Percentiles rank a stretch among this genome's conserved stretches.
phyloP scores from a whole-genome alignment of 2,113 vertebrate genomes.

The Phyllopteryx taeniolatus region DNA sequence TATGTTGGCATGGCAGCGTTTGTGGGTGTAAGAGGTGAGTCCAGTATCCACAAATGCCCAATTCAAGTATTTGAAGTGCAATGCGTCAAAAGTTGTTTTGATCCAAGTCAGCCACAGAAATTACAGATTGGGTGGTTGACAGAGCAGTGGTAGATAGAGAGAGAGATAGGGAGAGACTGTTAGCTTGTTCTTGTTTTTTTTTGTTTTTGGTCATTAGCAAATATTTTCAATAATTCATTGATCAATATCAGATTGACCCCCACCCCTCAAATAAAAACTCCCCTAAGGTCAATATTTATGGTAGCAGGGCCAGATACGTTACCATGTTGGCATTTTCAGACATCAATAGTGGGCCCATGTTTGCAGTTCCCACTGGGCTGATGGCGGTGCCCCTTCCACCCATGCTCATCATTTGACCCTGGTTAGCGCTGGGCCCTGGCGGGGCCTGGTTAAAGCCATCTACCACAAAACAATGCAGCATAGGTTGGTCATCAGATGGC shows the following conservation, averaged over 20 bases:
- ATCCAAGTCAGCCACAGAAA: slow-evolving; percentile 75
- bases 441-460: slow-evolving; percentile 94
- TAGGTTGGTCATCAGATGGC: slow-evolving; percentile 22
- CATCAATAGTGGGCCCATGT: slow-evolving; percentile 88
- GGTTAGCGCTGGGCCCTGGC: slow-evolving; percentile 84
- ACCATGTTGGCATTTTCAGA: slow-evolving; percentile 96
- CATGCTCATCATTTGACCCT: slow-evolving; percentile 96
- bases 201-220: background rate
- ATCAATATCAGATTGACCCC: background rate
- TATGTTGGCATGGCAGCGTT: background rate
- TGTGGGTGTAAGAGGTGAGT: background rate
- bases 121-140: slow-evolving; percentile 68
- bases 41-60: slow-evolving; percentile 35
- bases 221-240: background rate
- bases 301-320: slow-evolving; percentile 77
- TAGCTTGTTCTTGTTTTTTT: slow-evolving; percentile 65
- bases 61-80: slow-evolving; percentile 49
- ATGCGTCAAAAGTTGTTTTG: slow-evolving; percentile 56
- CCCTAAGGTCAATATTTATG: too few species aligned
- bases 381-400: slow-evolving; percentile 90
- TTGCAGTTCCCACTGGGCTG: slow-evolving; percentile 88
- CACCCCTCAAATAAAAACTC: background rate
- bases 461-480: slow-evolving; percentile 86
- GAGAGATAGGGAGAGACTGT: slow-evolving; percentile 82
- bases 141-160: slow-evolving; percentile 70